Percentiles rank a stretch among this genome's conserved stretches.
Evolutionary conservation across 2,888 invertebrate genomes (phyloP).

Genomic region (Mactromeris polynyma): DNA sequence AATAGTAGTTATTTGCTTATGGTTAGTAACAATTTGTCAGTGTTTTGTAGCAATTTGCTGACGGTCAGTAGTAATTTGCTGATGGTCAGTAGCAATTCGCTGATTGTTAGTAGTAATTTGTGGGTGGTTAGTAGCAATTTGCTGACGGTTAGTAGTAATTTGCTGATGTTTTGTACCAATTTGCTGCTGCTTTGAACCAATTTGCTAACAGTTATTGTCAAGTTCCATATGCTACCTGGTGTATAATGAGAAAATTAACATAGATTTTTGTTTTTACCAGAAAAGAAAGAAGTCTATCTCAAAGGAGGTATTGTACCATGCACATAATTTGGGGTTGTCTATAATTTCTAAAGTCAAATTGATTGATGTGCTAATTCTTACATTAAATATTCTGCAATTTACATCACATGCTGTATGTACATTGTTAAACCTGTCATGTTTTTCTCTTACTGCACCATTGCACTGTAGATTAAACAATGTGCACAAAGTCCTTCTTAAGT

Average conservation of each 20-base stretch:
- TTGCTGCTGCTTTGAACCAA: too few relatives aligned
- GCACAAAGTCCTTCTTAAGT: too few relatives aligned
- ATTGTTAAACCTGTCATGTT: too few relatives aligned
- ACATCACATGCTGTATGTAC: neutral
- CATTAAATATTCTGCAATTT: neutral
- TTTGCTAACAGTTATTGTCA: neutral
- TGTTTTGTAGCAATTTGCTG: too few relatives aligned
- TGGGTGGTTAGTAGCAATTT: too few relatives aligned
- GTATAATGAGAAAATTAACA: neutral
- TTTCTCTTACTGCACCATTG: too few relatives aligned
- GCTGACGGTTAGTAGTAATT: neutral
- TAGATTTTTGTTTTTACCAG: neutral
- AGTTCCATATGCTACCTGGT: neutral
- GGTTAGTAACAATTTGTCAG: too few relatives aligned
- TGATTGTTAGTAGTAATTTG: neutral
- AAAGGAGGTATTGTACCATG: neutral
- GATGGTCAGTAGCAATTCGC: neutral
- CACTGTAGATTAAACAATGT: too few relatives aligned
- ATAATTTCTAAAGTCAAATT: neutral
- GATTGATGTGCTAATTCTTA: neutral
- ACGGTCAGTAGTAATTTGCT: neutral
- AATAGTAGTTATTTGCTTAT: too few relatives aligned
- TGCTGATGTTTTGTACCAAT: neutral
- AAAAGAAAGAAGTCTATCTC: neutral
- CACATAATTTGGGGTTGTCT: neutral